A percentile compares a stretch with the other conserved stretches of the same genome.
These are phyloP conservation scores for Parnassius smintheus DNA, from an alignment of 2,888 invertebrate genomes.

Conservation along the genomic window DNA sequence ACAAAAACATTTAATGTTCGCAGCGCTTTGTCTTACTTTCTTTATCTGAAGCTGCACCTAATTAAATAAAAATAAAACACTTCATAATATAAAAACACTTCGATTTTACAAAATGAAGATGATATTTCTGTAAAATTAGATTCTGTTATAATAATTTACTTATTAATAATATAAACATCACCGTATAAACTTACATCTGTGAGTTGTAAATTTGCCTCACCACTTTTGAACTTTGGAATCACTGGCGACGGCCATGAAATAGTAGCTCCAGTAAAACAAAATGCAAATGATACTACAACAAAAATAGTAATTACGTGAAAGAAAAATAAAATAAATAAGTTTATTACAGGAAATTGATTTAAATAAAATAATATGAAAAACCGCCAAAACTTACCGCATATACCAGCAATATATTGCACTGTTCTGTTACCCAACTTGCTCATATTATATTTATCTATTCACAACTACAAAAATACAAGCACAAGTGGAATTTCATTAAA, in stretches of 20 bases:
- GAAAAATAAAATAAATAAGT: conserved; percentile 16
- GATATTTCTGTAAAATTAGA: no score
- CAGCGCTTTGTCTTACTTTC: no score
- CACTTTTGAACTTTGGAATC: conserved; percentile 72
- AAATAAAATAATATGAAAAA: conserved; percentile 32
- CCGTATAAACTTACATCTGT: conserved; percentile 58
- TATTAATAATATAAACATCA: no score
- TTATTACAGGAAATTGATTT: no score
- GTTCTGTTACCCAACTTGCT: conserved; percentile 46
- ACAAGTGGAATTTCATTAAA: no score
- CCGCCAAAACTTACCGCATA: conserved; percentile 64
- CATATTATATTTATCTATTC: conserved; percentile 32
- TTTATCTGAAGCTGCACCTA: no score
- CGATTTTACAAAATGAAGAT: no score
- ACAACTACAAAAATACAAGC: no score
- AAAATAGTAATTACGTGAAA: conserved; percentile 2
- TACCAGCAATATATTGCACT: conserved; percentile 71
- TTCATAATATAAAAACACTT: no score
- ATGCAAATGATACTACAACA: conserved; percentile 65
- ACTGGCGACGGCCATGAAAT: conserved; percentile 81
- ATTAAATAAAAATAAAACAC: no score
- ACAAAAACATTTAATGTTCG: no score
- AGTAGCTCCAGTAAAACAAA: conserved; percentile 70
- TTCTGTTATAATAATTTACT: no score
- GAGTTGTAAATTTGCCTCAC: conserved; percentile 61